These are phyloP conservation scores for Adineta ricciae DNA, from an alignment of 2,888 invertebrate species.

Conservation along the genomic window DNA sequence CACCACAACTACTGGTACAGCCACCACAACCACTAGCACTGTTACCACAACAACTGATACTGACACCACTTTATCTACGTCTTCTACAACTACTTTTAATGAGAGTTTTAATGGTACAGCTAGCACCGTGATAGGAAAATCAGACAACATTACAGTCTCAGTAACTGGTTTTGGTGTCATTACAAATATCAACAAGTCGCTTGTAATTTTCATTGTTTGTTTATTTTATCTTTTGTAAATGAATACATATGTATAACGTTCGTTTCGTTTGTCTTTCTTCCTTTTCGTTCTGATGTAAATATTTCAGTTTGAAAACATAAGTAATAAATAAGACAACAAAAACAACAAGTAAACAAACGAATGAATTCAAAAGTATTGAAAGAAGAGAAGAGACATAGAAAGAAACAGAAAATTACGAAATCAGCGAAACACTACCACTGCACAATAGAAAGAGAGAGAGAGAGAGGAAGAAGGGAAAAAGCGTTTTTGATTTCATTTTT, in stretches of 20 bases:
- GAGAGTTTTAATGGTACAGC: too few species aligned
- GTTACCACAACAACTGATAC: too few species aligned
- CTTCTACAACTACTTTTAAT: too few species aligned
- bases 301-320: neutral
- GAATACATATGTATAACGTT: neutral
- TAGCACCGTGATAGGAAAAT: neutral
- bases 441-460: neutral
- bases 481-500: neutral
- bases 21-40: too few species aligned
- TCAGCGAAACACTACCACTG: neutral
- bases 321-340: conserved; percentile 8
- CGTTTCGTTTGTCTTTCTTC: neutral
- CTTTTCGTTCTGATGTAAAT: neutral
- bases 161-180: neutral
- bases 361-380: neutral
- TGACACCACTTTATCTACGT: too few species aligned
- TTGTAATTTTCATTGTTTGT: neutral
- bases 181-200: neutral
- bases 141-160: neutral
- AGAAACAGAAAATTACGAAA: neutral
- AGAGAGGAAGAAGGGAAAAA: neutral
- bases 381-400: neutral
- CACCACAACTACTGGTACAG: too few species aligned
- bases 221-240: neutral
- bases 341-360: neutral